Conservation (phyloP, 2,797 vertebrate genomes). For the Syngnathus rostellatus region DNA sequence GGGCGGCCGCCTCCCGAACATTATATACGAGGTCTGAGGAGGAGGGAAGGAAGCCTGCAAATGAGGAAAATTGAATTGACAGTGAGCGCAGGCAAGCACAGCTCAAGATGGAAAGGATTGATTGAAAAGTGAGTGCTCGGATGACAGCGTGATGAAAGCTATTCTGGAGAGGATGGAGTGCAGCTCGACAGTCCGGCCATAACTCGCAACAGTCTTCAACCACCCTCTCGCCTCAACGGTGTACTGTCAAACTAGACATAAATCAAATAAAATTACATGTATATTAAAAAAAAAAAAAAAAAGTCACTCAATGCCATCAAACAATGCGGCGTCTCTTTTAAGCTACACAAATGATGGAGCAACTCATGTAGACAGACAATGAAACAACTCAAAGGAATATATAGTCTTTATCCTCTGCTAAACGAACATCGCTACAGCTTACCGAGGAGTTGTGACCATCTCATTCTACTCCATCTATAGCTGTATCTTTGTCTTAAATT, state of each 20-base stretch:
- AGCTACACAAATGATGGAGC: too few species aligned
- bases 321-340: too few species aligned
- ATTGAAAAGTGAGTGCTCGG: not conserved
- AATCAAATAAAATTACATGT: not conserved
- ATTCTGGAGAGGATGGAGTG: not conserved
- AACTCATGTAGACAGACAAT: too few species aligned
- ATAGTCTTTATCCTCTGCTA: too few species aligned
- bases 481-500: too few species aligned
- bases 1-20: conserved; percentile 37
- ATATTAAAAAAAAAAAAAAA: not conserved
- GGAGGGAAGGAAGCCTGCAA: conserved; percentile 7
- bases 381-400: too few species aligned
- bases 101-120: conserved; percentile 3
- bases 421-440: too few species aligned
- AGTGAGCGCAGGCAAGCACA: conserved; percentile 1
- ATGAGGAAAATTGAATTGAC: conserved; percentile 23
- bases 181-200: not conserved
- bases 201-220: not conserved
- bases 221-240: not conserved
- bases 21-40: conserved; percentile 33
- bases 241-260: not conserved
- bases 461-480: too few species aligned
- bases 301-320: not conserved
- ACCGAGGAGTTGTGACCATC: too few species aligned
- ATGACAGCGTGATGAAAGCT: not conserved